Evolutionary conservation across 2,113 vertebrate species (phyloP).

Genomic region (Struthidea cinerea): DNA sequence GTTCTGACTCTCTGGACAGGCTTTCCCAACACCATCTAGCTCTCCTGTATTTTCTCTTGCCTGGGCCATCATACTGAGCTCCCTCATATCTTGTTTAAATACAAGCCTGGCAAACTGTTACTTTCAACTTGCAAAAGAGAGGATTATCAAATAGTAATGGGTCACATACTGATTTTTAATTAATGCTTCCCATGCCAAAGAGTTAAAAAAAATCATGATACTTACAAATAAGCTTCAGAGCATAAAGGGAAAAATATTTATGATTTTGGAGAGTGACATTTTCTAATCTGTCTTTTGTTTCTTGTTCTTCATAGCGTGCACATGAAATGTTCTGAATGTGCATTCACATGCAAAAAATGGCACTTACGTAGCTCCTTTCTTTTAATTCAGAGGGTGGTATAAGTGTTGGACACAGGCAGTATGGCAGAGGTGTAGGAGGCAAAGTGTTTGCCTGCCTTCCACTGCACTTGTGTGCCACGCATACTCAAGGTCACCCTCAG

Average conservation of each 20-base stretch:
- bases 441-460: background rate
- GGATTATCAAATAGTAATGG: background rate
- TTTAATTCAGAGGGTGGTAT: background rate
- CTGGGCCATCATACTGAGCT: background rate
- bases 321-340: background rate
- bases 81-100: background rate
- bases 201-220: background rate
- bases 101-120: background rate
- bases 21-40: background rate
- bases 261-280: background rate
- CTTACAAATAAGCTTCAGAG: background rate
- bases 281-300: background rate
- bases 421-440: background rate
- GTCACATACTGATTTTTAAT: background rate
- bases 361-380: background rate
- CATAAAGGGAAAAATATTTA: background rate
- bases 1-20: background rate
- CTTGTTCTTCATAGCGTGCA: background rate
- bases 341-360: background rate
- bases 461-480: background rate
- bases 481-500: background rate
- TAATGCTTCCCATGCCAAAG: background rate
- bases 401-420: background rate
- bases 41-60: background rate
- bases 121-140: background rate